phyloP scores from a whole-genome alignment of 2,888 invertebrate species.

The Saturnia pavonia region DNA sequence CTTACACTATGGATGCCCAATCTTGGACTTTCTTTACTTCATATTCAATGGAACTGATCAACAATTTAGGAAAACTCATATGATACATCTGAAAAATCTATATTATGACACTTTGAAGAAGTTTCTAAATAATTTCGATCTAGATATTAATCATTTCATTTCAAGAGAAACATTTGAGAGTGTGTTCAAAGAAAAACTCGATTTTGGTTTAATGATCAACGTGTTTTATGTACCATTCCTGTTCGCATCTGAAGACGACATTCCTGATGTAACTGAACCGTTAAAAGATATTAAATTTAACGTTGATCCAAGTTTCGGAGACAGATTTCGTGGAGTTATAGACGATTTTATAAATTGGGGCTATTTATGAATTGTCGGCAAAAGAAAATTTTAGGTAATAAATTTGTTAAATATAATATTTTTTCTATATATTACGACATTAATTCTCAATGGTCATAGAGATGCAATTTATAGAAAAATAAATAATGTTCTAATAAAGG shows the following conservation, averaged over 20 bases:
- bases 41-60: slow-evolving; percentile 46
- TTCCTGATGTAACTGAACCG: slow-evolving; percentile 37
- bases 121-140: slow-evolving; percentile 45
- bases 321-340: slow-evolving; percentile 42
- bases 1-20: slow-evolving; percentile 23
- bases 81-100: slow-evolving; percentile 43
- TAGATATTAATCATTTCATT: slow-evolving; percentile 44
- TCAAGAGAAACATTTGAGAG: slow-evolving; percentile 46
- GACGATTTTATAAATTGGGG: slow-evolving; percentile 48
- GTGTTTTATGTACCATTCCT: slow-evolving; percentile 43
- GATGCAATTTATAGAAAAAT: too few relatives aligned
- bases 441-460: too few relatives aligned
- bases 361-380: slow-evolving; percentile 30
- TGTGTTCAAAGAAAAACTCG: slow-evolving; percentile 42
- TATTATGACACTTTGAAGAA: slow-evolving; percentile 44
- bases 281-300: slow-evolving; percentile 32
- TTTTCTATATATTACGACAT: too few relatives aligned
- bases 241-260: slow-evolving; percentile 43
- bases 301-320: slow-evolving; percentile 36
- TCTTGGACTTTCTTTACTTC: slow-evolving; percentile 45
- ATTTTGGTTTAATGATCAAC: slow-evolving; percentile 46
- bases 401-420: too few relatives aligned
- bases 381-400: background rate
- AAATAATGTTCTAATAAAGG: too few relatives aligned
- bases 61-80: slow-evolving; percentile 45